Conservation (phyloP, 2,797 vertebrate species). For the Neosalanx taihuensis region DNA sequence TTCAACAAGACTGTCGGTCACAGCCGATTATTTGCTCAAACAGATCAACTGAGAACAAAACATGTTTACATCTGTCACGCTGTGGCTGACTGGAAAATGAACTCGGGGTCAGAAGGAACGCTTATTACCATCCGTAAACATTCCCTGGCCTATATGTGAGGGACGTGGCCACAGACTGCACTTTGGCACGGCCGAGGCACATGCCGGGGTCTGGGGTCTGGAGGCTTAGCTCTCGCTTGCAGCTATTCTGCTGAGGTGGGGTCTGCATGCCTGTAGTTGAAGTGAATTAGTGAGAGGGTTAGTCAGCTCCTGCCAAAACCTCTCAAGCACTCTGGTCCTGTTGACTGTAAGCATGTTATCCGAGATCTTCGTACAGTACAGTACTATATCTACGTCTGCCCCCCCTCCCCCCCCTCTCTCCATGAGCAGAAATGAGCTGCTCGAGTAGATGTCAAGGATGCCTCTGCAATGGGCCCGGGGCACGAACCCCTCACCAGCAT, state of each 20-base stretch:
- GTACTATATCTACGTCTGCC: neutral
- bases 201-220: neutral
- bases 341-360: constrained; percentile 24
- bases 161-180: neutral
- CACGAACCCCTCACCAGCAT: too few species aligned
- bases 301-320: neutral
- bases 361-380: constrained; percentile 9
- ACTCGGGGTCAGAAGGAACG: neutral
- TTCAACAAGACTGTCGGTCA: constrained; percentile 5
- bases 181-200: too few species aligned
- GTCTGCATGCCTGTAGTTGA: neutral
- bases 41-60: constrained; percentile 1
- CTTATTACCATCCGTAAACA: neutral
- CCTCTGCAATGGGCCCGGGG: too few species aligned
- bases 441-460: neutral
- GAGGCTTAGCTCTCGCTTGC: neutral
- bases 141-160: neutral
- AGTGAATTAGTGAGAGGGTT: neutral
- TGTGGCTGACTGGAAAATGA: neutral
- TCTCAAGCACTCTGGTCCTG: constrained; percentile 4
- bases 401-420: neutral
- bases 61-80: constrained; percentile 6
- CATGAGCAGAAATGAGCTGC: neutral
- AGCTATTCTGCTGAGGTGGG: neutral
- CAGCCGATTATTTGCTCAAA: constrained; percentile 17